Conservation (phyloP, 2,113 vertebrate genomes). For the Leptocoma aspasia region DNA sequence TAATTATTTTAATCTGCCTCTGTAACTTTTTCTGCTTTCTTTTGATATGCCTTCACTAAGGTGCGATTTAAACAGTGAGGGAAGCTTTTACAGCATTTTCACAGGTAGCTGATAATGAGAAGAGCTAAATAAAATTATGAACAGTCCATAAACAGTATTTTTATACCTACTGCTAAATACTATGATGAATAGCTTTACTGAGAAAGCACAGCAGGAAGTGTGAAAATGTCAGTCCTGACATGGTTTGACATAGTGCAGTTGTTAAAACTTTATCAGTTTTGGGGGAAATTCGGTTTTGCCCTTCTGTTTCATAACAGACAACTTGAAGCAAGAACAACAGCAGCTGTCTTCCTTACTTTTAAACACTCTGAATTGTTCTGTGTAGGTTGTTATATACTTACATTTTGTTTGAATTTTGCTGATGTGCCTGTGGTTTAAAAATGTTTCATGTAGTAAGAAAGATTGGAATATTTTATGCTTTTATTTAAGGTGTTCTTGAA, state of each 20-base stretch:
- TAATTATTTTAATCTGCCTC: background rate
- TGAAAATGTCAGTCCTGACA: background rate
- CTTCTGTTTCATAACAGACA: background rate
- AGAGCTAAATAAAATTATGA: background rate
- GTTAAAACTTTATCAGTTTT: background rate
- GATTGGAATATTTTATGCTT: background rate
- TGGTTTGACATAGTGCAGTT: background rate
- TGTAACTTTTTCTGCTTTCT: background rate
- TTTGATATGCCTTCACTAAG: background rate
- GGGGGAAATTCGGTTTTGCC: background rate
- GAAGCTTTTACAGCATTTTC: background rate
- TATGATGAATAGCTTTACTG: background rate
- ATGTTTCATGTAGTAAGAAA: background rate
- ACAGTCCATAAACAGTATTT: background rate
- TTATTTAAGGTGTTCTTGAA: background rate
- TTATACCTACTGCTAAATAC: background rate
- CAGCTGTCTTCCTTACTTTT: background rate
- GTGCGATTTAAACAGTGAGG: background rate
- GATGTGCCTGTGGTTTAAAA: background rate
- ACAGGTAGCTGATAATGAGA: background rate
- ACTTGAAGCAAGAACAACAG: background rate
- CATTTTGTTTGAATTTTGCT: background rate
- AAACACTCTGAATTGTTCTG: background rate
- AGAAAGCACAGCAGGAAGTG: background rate
- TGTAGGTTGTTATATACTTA: background rate